Percentiles rank a stretch among this genome's conserved stretches.
Conservation (phyloP, 1,140 invertebrate species). For the Drosophila littoralis region DNA sequence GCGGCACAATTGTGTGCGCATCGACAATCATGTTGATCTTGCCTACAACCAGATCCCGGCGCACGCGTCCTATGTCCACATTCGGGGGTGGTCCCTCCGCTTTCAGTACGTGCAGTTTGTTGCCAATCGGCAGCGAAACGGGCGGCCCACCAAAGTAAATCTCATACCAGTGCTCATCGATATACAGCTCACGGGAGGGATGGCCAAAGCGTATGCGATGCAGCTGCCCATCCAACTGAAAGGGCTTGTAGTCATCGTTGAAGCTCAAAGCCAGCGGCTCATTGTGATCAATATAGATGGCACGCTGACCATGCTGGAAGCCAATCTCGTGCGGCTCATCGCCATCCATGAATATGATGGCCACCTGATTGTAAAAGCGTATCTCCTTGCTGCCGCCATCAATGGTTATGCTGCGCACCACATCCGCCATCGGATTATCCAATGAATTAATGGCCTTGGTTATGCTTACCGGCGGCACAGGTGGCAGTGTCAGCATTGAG, state of each 20-base stretch:
- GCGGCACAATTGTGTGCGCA: slow-evolving; percentile 90
- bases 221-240: slow-evolving; percentile 88
- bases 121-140: slow-evolving; percentile 92
- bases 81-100: slow-evolving; percentile 95
- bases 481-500: slow-evolving; percentile 48
- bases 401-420: slow-evolving; percentile 90
- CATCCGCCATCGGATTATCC: slow-evolving; percentile 79
- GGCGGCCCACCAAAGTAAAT: slow-evolving; percentile 96
- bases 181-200: slow-evolving; percentile 95
- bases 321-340: slow-evolving; percentile 94
- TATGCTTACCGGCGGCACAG: slow-evolving; percentile 52
- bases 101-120: slow-evolving; percentile 90
- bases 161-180: slow-evolving; percentile 94
- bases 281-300: slow-evolving; percentile 89
- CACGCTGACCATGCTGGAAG: slow-evolving; percentile 89
- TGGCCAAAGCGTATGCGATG: slow-evolving; percentile 94
- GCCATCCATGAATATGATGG: slow-evolving; percentile 92
- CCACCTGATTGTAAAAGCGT: slow-evolving; percentile 93
- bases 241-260: slow-evolving; percentile 90
- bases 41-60: slow-evolving; percentile 91
- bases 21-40: slow-evolving; percentile 94
- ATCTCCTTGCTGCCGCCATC: slow-evolving; percentile 93
- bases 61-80: slow-evolving; percentile 89
- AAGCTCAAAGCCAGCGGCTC: slow-evolving; percentile 89
- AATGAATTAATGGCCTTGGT: slow-evolving; percentile 79